Base-by-base conservation (phyloP, 2,797 vertebrate genomes). In the Gymnothorax reevesii region DNA sequence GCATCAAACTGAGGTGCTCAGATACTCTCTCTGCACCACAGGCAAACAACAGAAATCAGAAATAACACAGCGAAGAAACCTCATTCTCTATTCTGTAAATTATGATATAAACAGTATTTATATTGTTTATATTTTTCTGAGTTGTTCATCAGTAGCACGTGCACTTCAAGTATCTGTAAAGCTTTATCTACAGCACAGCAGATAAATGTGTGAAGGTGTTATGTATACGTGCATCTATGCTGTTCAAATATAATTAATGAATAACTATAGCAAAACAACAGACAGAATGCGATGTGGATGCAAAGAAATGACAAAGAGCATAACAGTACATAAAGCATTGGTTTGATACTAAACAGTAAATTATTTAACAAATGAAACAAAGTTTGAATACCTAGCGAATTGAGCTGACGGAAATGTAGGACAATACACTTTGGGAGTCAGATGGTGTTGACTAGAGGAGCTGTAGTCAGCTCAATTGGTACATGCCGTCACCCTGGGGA, bases 21-120 rank as follows among this genome's bases (percentile, higher is more conserved):
- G 73, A 80, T 87, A 49, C 86, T 59, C 62, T 85, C 73, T 87
- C 62, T 22, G 49, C 59, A 85, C 52, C 83, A 79, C 83, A 15
- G 25, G 83, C 20, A 20, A 62, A 83, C 8, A 62, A 15, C 1
- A 84, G 2, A 13, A 49, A 60, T 33, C 22, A 49, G 20, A 2
- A 73, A 77, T 42, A 33, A 73, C 12, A 33, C 9, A 33, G 25
- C 33, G 13, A 15, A 77, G 55, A 55, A n/a, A n/a, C 8, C 3
- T 5, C 7, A 5, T 54, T 79, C 71, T 27, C 73, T 42, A 77
- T 52, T 49, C 73, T 49, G 0, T 49, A 13, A 49, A 27, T 9
- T 5, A 7, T 25, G 20, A 69, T 7, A 33, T 27, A 15, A 15
- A 73, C 3, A 10, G 10, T 27, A 27, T 73, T 6, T 27, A 33